phyloP scores from a whole-genome alignment of 2,113 vertebrate genomes.

The Acrocephalus arundinaceus region DNA sequence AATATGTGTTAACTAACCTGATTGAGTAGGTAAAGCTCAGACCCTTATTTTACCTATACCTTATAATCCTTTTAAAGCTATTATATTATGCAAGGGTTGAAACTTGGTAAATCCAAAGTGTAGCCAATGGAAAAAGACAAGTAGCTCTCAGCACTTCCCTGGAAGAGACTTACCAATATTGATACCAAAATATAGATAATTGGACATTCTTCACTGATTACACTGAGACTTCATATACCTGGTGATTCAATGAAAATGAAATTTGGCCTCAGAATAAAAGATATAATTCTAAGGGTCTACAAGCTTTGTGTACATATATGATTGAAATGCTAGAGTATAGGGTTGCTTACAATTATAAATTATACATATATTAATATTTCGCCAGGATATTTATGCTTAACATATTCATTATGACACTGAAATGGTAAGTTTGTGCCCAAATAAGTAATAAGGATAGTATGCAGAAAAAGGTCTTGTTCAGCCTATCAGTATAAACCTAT shows the following conservation, averaged over 20 bases:
- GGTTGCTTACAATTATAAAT: not conserved
- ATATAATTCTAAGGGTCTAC: not conserved
- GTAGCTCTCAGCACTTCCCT: not conserved
- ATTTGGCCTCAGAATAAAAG: not conserved
- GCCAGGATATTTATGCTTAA: not conserved
- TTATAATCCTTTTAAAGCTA: not conserved
- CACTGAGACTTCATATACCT: not conserved
- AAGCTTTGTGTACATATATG: not conserved
- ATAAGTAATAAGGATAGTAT: not conserved
- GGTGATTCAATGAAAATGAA: not conserved
- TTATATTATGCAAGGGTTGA: not conserved
- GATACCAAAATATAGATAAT: not conserved
- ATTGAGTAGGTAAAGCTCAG: not conserved
- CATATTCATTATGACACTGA: not conserved
- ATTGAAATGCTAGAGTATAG: not conserved
- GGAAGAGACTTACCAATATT: not conserved
- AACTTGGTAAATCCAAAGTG: fast-evolving
- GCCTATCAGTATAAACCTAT: not conserved
- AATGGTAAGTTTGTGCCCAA: not conserved
- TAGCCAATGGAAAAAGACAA: not conserved
- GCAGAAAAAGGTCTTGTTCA: not conserved
- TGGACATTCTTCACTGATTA: not conserved
- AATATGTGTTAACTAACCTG: not conserved
- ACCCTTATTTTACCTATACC: not conserved
- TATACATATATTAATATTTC: not conserved